Evolutionary conservation across 1,140 invertebrate species (phyloP).

Genomic region (Aphelenchoides fujianensis): DNA sequence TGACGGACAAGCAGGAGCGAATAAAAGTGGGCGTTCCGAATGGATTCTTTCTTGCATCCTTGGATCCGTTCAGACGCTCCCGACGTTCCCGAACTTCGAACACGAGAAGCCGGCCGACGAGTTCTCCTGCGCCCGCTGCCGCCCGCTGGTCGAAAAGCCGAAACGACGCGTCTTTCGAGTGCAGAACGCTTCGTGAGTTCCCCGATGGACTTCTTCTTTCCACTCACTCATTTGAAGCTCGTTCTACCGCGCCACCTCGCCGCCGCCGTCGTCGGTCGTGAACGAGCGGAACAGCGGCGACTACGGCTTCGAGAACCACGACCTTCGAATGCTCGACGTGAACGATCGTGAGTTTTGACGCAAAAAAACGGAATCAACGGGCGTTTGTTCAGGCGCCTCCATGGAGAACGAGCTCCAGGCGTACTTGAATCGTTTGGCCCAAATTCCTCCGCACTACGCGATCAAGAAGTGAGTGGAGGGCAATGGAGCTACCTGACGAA

Average conservation of each 20-base stretch:
- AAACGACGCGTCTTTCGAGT: neutral
- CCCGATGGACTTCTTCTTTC: neutral
- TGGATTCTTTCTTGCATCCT: neutral
- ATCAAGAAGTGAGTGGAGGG: neutral
- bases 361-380: neutral
- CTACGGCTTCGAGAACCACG: neutral
- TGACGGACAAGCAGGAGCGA: conserved; percentile 12
- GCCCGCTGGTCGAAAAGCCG: conserved; percentile 9
- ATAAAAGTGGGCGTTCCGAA: neutral
- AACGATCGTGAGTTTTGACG: neutral
- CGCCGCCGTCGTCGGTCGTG: neutral
- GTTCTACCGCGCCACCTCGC: neutral
- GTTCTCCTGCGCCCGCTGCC: neutral
- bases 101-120: neutral
- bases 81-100: neutral
- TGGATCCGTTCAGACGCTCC: neutral
- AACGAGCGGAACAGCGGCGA: neutral
- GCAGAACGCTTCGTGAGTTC: neutral
- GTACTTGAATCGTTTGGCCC: neutral
- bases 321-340: neutral
- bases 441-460: neutral
- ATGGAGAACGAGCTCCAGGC: neutral
- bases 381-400: neutral
- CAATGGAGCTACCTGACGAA: too few relatives aligned
- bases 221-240: neutral